phyloP scores from a whole-genome alignment of 2,113 vertebrate genomes.

The Microcebus griseorufus region DNA sequence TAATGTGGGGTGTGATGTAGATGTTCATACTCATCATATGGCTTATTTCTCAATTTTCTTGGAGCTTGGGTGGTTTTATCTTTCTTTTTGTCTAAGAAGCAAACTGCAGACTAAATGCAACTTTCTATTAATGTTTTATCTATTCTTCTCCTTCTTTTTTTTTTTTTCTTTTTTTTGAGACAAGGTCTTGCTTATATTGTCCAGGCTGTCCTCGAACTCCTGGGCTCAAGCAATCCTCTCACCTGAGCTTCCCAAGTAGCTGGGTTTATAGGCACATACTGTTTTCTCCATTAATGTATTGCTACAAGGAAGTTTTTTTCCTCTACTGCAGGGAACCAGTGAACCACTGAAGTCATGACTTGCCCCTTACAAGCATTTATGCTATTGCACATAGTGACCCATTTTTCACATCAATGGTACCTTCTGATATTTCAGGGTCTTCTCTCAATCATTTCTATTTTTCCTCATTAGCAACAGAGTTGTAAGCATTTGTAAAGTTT shows the following conservation, averaged over 20 bases:
- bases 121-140: not conserved
- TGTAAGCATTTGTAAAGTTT: constrained; percentile 27
- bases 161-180: not conserved
- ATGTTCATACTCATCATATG: not conserved
- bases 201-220: not conserved
- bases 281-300: not conserved
- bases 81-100: constrained; percentile 44
- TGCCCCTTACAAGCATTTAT: not conserved
- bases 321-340: not conserved
- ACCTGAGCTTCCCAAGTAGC: not conserved
- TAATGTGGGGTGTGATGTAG: not conserved
- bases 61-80: not conserved
- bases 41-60: constrained; percentile 54
- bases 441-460: not conserved
- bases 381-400: not conserved
- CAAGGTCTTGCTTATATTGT: not conserved
- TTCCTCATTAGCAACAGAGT: constrained; percentile 24
- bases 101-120: constrained; percentile 15
- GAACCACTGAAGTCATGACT: not conserved
- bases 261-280: not conserved
- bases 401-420: not conserved
- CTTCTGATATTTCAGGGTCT: not conserved
- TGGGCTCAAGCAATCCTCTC: not conserved
- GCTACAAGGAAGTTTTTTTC: not conserved
- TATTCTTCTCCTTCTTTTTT: not conserved